phyloP scores from a whole-genome alignment of 2,113 vertebrate genomes.

The Salminus brasiliensis region DNA sequence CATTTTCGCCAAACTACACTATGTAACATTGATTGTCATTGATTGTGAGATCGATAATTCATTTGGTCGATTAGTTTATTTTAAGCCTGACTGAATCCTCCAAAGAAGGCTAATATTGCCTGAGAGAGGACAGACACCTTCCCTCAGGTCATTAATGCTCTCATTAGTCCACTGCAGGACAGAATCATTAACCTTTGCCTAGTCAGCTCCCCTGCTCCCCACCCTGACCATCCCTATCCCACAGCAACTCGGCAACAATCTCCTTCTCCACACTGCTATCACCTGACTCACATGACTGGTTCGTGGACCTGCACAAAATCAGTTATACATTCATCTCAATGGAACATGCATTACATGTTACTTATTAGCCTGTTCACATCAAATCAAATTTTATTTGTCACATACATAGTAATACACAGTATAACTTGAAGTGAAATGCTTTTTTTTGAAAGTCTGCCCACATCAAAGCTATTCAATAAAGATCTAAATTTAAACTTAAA shows the following conservation, averaged over 20 bases:
- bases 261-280: slow-evolving; percentile 63
- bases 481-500: too few relatives aligned
- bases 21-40: slow-evolving; percentile 5
- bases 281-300: slow-evolving; percentile 33
- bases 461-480: too few relatives aligned
- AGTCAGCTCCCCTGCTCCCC: slow-evolving; percentile 61
- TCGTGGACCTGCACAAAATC: slow-evolving; percentile 39
- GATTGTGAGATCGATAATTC: slow-evolving; percentile 44
- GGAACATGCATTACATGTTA: slow-evolving; percentile 25
- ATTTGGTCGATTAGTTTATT: slow-evolving; percentile 30
- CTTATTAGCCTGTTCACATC: neutral
- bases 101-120: slow-evolving; percentile 53
- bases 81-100: slow-evolving; percentile 15
- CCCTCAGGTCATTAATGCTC: slow-evolving; percentile 67
- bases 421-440: too few relatives aligned
- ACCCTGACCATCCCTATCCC: slow-evolving; percentile 48
- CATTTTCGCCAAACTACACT: slow-evolving; percentile 22
- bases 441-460: too few relatives aligned
- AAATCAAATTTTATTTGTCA: too few relatives aligned
- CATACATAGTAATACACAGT: too few relatives aligned
- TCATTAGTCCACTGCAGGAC: slow-evolving; percentile 48
- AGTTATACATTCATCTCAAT: slow-evolving; percentile 29
- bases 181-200: slow-evolving; percentile 71
- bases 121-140: slow-evolving; percentile 48
- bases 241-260: slow-evolving; percentile 66